Base-by-base conservation (phyloP, 2,888 invertebrate genomes). In the Frankliniella fusca region DNA sequence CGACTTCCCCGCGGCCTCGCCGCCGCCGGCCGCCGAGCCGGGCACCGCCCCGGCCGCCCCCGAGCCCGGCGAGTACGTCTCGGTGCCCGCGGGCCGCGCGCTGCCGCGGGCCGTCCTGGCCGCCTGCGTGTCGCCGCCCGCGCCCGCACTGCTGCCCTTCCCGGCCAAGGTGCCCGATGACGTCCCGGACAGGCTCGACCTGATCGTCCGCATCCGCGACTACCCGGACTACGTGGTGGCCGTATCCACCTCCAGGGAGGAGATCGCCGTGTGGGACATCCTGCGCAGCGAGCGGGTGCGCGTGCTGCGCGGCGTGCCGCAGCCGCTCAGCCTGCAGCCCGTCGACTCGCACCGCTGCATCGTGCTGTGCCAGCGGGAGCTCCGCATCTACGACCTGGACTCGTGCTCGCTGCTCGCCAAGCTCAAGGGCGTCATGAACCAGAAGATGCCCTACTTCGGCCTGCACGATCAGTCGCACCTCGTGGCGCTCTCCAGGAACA, bases 361-460 rank as follows among this genome's bases (percentile, higher is more conserved):
- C 84, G 94, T 96, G 82, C 89, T 96, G 81, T 96, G 96, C 87
- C 91, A 93, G 83, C 90, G 96, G 70, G 96, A 96, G 87, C 91
- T 97, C 50, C 90, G 93, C 85, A 92, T 95, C 76, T 94, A 94
- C 86, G 93, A 96, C 88, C 89, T 96, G 82, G 92, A 96, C 86
- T 92, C 93, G 88, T 96, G 95, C 3, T 85, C 85, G 28, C 86
- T 90, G 81, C 85, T 89, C 80, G 88, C 88, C 80, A 89, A 89
- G 84, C 86, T 91, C 65, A 89, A 90, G 85, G 86, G 95, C 61
- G 94, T 96, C 49, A 96, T 96, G 95, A 96, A 96, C 89, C 95
- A 96, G 88, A 95, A 95, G 88, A 95, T 96, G 95, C 95, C 96
- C 83, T 96, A 92, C 88, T 97, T 94, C 88, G 96, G 95, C 0